Conservation (phyloP, 1,140 invertebrate genomes). For the Gryllus bimaculatus region DNA sequence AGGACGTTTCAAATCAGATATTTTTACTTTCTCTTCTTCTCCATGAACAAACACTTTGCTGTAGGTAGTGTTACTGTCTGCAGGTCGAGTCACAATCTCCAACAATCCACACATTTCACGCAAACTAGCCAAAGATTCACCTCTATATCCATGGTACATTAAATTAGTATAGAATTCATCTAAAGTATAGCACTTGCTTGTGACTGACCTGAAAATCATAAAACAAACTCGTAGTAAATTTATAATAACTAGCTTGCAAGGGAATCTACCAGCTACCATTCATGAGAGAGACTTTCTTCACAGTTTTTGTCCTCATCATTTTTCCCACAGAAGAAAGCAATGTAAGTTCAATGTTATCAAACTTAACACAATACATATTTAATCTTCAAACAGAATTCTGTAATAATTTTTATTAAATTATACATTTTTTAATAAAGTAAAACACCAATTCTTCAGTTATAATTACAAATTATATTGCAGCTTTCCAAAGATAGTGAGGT, state of each 20-base stretch:
- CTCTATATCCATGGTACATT: slow-evolving; percentile 48
- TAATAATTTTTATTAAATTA: neutral
- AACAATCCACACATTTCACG: slow-evolving; percentile 42
- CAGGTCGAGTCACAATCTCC: slow-evolving; percentile 42
- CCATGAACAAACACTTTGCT: slow-evolving; percentile 39
- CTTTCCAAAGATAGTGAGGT: too few relatives aligned
- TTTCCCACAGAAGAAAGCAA: too few relatives aligned
- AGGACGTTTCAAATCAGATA: slow-evolving; percentile 35
- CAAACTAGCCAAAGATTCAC: slow-evolving; percentile 54
- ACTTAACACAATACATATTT: too few relatives aligned
- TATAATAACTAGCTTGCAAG: too few relatives aligned
- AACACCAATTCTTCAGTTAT: neutral
- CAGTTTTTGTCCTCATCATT: too few relatives aligned
- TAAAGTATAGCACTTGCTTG: slow-evolving; percentile 48
- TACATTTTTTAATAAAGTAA: neutral
- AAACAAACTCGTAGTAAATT: neutral
- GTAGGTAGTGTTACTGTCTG: slow-evolving; percentile 36
- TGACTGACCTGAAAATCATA: slow-evolving; percentile 39
- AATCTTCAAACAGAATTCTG: neutral
- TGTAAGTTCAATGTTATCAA: too few relatives aligned
- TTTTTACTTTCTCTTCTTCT: slow-evolving; percentile 29
- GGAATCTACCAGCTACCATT: too few relatives aligned
- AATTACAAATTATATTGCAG: too few relatives aligned
- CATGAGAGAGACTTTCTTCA: too few relatives aligned
- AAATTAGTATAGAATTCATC: slow-evolving; percentile 40